Evolutionary conservation across 1,140 invertebrate species (phyloP), one percentile per base, ranked within the genome.

Genomic region (Cyclina sinensis): DNA sequence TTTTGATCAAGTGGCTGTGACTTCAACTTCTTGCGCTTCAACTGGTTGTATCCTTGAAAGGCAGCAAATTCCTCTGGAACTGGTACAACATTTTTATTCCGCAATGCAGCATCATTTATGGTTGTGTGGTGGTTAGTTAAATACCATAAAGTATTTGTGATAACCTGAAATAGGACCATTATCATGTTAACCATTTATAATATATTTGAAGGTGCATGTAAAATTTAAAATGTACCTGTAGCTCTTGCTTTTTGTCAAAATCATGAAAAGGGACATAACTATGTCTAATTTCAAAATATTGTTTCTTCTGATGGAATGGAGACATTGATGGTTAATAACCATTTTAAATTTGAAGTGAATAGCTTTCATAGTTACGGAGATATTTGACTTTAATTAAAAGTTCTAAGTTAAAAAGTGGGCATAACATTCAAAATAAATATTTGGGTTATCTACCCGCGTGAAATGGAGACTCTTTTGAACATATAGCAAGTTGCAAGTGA

Each of bases 331-430:
- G 59, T 65, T 9, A 65, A 65, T n/a, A 65, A 65, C 30, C 9
- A 11, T 65, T 65, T 65, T 24, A 65, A 65, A 32, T n/a, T 65
- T 65, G n/a, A 65, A 65, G 59, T 65, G n/a, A 24, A 65, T 24
- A 65, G 59, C 59, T 65, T 65, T 65, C n/a, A 65, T 65, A 65
- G 59, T 65, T 24, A 65, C 59, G 30, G 59, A 65, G 59, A 65
- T 65, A 65, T 32, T 65, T 65, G 59, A 65, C 59, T 65, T 65
- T 65, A 65, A 65, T 65, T 24, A 12, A 65, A 65, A 65, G 7
- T 65, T 65, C 30, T 9, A 24, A 65, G n/a, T n/a, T 32, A 24
- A 32, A 32, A 65, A 65, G 30, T n/a, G 30, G 59, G 59, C 59
- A 65, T 65, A 65, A 65, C 59, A 24, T n/a, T 65, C 59, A 65